Evolutionary conservation across 1,140 invertebrate genomes (phyloP).

Genomic region (Drosophila equinoxialis): DNA sequence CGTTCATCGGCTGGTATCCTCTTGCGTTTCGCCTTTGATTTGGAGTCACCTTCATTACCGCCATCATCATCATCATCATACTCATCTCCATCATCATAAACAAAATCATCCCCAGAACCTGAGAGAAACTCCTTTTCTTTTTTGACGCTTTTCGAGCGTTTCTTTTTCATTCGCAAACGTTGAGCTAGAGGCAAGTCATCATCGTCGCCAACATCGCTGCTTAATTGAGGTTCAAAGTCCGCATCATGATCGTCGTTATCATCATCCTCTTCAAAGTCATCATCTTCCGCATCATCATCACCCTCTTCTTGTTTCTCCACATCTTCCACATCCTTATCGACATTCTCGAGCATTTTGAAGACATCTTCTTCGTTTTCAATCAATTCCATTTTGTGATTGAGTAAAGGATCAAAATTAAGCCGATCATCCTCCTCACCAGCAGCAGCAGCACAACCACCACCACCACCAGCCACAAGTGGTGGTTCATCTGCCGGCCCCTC

Average conservation of each 20-base stretch:
- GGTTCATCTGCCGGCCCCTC: constrained; percentile 46
- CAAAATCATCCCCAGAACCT: constrained; percentile 22
- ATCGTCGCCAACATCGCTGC: constrained; percentile 65
- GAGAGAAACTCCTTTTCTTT: constrained; percentile 22
- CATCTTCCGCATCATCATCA: constrained; percentile 39
- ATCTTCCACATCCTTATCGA: constrained; percentile 72
- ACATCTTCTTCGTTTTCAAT: constrained; percentile 79
- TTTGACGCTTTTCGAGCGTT: constrained; percentile 20
- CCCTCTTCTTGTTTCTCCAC: constrained; percentile 48
- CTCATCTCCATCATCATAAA: background rate
- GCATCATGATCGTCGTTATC: constrained; percentile 45
- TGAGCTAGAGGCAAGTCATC: constrained; percentile 71
- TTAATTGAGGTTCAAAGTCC: constrained; percentile 51
- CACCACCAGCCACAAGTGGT: constrained; percentile 19
- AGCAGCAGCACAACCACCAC: background rate
- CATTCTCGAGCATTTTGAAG: constrained; percentile 77
- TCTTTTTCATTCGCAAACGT: constrained; percentile 42
- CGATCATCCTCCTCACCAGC: constrained; percentile 65
- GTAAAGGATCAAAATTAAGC: constrained; percentile 76
- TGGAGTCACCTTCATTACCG: constrained; percentile 12
- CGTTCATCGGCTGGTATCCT: constrained; percentile 59
- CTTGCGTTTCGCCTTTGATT: constrained; percentile 51
- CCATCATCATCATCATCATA: constrained; percentile 35
- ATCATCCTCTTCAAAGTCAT: constrained; percentile 37
- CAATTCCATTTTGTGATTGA: constrained; percentile 77